Evolutionary conservation across 2,113 vertebrate genomes (phyloP), one percentile per base, ranked within the genome.

Genomic region (Cephalopholis sonnerati): DNA sequence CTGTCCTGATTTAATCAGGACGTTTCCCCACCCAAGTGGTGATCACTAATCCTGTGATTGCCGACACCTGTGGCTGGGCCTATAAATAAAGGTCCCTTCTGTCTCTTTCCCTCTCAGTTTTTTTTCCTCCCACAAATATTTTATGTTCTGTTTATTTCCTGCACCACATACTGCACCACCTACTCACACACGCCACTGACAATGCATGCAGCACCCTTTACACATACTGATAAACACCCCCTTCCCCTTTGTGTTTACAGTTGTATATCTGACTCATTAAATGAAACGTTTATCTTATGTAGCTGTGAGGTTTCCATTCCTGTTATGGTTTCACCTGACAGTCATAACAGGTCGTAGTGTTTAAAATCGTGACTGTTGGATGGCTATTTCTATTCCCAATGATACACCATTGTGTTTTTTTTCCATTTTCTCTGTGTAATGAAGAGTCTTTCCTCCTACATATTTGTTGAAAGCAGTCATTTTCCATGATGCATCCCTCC

Each of bases 391-490:
- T 68, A 87, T 82, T 85, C 74, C 62, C 77, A 64, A 57, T 75
- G 50, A 59, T 66, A 75, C 53, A 32, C 77, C 63, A 85, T 89
- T 88, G 86, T 88, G 71, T 82, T 68, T 61, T 61, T 78, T 65
- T 15, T 20, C 16, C 50, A 18, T 64, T 74, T 72, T 64, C 78
- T 86, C 77, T 82, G 36, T 91, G 77, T 81, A 85, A 88, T 81
- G 74, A 87, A 93, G 79, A 90, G 78, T 84, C 76, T 74, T 91
- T 72, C 87, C 91, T 92, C 91, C 92, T 90, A 93, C 93, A 93
- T 93, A 92, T 93, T 91, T 92, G 87, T 86, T 93, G 92, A 90
- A 92, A 92, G 92, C 90, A 90, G 90, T 91, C 87, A 87, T 93
- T 91, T 91, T 93, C 84, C 86, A 86, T 93, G 91, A 93, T 93